Percentiles rank a stretch among this genome's conserved stretches.
Evolutionary conservation across 2,797 vertebrate species (phyloP).

Genomic region (Tarsius wallacei): DNA sequence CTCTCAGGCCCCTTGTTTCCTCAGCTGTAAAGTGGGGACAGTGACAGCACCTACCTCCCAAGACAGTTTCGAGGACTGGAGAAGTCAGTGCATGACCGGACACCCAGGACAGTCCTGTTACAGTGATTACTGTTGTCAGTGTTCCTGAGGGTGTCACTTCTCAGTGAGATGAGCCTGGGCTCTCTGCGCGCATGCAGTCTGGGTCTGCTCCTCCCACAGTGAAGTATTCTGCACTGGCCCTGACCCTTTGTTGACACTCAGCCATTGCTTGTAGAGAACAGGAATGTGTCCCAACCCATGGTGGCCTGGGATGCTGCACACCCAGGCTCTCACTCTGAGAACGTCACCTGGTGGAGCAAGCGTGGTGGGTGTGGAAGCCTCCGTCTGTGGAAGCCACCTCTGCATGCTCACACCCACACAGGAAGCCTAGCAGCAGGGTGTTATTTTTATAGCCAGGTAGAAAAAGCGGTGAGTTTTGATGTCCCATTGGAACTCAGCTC

Average conservation of each 20-base stretch:
- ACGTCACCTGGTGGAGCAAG: too few species aligned
- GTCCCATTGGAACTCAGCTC: background rate
- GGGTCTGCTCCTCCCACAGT: background rate
- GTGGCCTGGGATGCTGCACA: too few species aligned
- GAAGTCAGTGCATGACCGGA: background rate
- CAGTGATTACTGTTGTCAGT: fast-evolving
- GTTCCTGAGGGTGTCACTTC: background rate
- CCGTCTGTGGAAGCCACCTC: slow-evolving; percentile 22
- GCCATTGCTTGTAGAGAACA: background rate
- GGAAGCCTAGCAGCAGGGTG: slow-evolving; percentile 1
- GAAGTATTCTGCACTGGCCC: fast-evolving
- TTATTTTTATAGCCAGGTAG: slow-evolving; percentile 75
- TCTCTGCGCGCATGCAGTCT: too few species aligned
- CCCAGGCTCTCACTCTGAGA: too few species aligned
- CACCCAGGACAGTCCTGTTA: background rate
- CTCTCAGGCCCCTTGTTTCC: background rate
- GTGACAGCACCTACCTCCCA: background rate
- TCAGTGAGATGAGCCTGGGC: background rate
- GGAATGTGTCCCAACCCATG: background rate
- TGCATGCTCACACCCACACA: background rate
- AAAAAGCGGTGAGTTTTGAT: slow-evolving; percentile 55
- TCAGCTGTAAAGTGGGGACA: slow-evolving; percentile 29
- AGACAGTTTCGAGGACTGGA: background rate
- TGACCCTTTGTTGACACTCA: background rate
- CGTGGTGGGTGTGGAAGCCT: background rate